phyloP scores from a whole-genome alignment of 2,113 vertebrate species.

The Nipponia nippon region DNA sequence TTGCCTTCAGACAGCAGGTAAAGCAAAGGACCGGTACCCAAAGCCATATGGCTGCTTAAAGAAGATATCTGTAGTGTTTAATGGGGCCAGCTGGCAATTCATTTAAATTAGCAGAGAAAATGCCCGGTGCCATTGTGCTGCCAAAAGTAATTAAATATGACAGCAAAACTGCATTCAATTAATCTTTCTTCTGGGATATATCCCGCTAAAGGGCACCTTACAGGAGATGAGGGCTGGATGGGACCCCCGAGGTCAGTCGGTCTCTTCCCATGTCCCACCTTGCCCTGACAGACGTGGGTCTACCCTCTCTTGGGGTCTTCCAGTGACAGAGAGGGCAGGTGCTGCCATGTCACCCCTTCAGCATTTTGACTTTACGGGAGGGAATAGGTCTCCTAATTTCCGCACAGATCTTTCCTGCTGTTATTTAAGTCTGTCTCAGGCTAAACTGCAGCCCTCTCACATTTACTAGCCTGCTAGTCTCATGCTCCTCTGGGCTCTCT shows the following conservation, averaged over 20 bases:
- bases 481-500: not conserved
- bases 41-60: not conserved
- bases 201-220: not conserved
- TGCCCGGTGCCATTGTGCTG: not conserved
- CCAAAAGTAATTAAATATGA: conserved; percentile 10
- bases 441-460: not conserved
- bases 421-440: not conserved
- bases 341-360: not conserved
- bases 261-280: not conserved
- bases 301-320: not conserved
- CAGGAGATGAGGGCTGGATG: not conserved
- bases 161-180: not conserved
- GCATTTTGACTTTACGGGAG: not conserved
- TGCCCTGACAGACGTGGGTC: not conserved
- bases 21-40: not conserved
- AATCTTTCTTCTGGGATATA: not conserved
- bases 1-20: not conserved
- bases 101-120: not conserved
- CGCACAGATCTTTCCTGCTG: not conserved
- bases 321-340: not conserved
- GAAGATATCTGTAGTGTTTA: not conserved
- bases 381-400: not conserved
- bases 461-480: not conserved
- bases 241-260: accelerated
- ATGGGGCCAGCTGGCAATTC: not conserved